A percentile compares a stretch with the other conserved stretches of the same genome.
phyloP scores from a whole-genome alignment of 1,140 invertebrate genomes.

The Ylistrum balloti region DNA sequence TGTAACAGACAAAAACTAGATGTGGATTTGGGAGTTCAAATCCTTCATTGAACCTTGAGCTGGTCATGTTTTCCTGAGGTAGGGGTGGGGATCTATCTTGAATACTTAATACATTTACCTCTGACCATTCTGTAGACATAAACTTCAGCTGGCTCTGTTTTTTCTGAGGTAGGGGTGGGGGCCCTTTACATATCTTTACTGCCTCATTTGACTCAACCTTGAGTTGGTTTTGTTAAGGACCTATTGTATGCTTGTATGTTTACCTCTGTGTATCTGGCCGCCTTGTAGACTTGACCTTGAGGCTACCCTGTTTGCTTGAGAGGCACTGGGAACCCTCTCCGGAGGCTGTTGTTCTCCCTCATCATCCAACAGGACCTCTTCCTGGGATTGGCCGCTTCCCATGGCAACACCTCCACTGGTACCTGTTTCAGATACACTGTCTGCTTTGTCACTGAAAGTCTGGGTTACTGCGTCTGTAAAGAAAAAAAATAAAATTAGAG shows the following conservation, averaged over 20 bases:
- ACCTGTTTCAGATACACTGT: background rate
- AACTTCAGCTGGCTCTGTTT: too few relatives aligned
- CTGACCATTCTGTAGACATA: too few relatives aligned
- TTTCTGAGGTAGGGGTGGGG: too few relatives aligned
- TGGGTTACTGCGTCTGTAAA: background rate
- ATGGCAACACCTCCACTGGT: background rate
- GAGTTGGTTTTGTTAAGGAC: too few relatives aligned
- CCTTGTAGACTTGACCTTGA: background rate
- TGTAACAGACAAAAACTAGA: background rate
- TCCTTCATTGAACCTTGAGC: too few relatives aligned
- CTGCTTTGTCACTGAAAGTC: background rate
- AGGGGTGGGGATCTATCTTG: too few relatives aligned
- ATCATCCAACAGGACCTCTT: slow-evolving; percentile 2
- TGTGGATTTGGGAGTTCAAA: background rate
- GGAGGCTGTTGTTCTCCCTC: background rate
- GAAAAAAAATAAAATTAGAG: background rate
- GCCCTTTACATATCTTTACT: too few relatives aligned
- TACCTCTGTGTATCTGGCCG: slow-evolving; percentile 14
- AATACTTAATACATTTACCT: too few relatives aligned
- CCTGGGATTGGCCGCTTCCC: background rate
- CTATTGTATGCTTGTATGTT: background rate
- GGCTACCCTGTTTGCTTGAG: background rate
- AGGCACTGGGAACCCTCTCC: background rate
- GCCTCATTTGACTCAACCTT: too few relatives aligned
- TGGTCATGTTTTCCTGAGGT: too few relatives aligned